phyloP scores from a whole-genome alignment of 2,113 vertebrate genomes.

The Brachyhypopomus gauderio region DNA sequence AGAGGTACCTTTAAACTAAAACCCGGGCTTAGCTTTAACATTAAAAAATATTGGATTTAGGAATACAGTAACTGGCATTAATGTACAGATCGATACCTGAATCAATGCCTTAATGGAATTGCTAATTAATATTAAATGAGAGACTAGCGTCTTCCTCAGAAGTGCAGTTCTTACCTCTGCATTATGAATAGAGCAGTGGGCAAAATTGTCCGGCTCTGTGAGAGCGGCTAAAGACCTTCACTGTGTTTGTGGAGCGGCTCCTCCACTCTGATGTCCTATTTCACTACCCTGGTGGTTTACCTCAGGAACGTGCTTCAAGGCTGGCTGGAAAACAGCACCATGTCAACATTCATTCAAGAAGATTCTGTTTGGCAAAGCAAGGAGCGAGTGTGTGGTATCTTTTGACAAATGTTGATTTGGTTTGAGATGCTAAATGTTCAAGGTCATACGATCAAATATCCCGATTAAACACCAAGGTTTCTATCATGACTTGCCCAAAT shows the following conservation, averaged over 20 bases:
- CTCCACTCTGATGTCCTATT: constrained; percentile 30
- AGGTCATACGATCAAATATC: constrained; percentile 44
- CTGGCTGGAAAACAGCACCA: constrained; percentile 63
- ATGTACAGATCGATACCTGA: not conserved
- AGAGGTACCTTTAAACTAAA: not conserved
- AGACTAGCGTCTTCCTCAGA: not conserved
- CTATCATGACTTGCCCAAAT: constrained; percentile 15
- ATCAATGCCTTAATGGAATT: not conserved
- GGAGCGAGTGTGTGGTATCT: constrained; percentile 55
- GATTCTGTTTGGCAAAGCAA: constrained; percentile 52
- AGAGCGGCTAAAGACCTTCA: constrained; percentile 17
- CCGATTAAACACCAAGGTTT: constrained; percentile 7
- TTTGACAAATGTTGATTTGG: constrained; percentile 60
- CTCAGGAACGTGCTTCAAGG: constrained; percentile 44
- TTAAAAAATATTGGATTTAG: not conserved
- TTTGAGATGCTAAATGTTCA: constrained; percentile 57
- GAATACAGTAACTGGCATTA: not conserved
- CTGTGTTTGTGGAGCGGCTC: constrained; percentile 17
- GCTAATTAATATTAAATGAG: constrained; percentile 5
- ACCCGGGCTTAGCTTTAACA: not conserved
- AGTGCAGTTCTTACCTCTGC: constrained; percentile 13
- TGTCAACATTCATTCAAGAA: constrained; percentile 71
- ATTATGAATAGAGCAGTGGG: constrained; percentile 17
- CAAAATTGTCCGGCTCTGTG: constrained; percentile 33
- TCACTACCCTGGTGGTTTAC: constrained; percentile 32